phyloP scores from a whole-genome alignment of 2,113 vertebrate genomes.

The Uria lomvia region DNA sequence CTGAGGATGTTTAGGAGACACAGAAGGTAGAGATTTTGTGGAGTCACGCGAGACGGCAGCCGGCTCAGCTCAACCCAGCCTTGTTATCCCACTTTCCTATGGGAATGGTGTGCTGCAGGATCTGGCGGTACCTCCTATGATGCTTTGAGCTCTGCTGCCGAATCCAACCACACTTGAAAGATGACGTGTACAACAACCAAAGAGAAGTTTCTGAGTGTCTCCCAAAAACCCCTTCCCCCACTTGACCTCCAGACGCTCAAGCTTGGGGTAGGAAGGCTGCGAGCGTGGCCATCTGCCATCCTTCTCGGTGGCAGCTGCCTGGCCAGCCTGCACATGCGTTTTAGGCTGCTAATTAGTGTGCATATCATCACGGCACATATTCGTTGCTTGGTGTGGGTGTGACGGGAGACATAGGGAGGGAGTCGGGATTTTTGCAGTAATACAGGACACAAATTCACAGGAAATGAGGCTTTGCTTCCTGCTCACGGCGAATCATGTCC shows the following conservation, averaged over 20 bases:
- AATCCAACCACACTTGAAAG: not conserved
- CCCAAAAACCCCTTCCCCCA: not conserved
- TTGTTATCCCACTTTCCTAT: not conserved
- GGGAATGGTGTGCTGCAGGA: rapidly evolving
- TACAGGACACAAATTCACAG: not conserved
- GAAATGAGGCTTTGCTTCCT: constrained; percentile 7
- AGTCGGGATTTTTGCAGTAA: not conserved
- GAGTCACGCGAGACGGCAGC: not conserved
- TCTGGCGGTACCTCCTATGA: not conserved
- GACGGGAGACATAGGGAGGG: not conserved
- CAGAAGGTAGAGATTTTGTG: not conserved
- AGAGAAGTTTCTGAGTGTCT: not conserved
- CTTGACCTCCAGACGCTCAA: not conserved
- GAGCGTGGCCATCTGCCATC: not conserved
- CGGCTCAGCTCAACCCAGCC: not conserved
- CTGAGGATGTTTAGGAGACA: not conserved
- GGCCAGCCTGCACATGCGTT: not conserved
- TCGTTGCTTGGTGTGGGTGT: not conserved
- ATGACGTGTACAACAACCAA: not conserved
- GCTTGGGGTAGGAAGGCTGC: not conserved
- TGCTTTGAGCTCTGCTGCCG: not conserved
- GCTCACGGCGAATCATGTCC: not conserved
- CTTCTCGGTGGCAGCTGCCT: not conserved
- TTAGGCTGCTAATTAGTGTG: not conserved
- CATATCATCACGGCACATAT: not conserved